These are phyloP conservation scores for Lepetodrilus schrolli DNA, from an alignment of 2,888 invertebrate species.

Conservation along the genomic window DNA sequence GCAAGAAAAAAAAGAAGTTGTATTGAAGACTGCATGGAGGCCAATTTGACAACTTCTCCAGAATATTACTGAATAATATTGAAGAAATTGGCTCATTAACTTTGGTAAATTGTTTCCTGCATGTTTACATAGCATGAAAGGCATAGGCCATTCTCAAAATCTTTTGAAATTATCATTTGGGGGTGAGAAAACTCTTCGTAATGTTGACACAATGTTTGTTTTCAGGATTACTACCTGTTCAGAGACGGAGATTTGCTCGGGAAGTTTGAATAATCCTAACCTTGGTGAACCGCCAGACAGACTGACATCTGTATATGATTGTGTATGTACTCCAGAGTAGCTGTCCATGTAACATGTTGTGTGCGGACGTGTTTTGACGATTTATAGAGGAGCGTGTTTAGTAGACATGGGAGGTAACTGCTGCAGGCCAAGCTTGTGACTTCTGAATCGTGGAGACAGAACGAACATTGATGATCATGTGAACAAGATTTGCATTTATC, in stretches of 20 bases:
- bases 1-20: too few relatives aligned
- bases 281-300: neutral
- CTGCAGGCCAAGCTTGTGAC: neutral
- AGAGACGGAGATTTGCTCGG: slow-evolving; percentile 96
- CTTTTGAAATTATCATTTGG: neutral
- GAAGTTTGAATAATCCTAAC: slow-evolving; percentile 78
- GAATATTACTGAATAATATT: too few relatives aligned
- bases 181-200: neutral
- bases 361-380: neutral
- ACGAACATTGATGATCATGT: too few relatives aligned
- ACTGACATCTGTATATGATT: neutral
- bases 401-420: too few relatives aligned
- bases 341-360: neutral
- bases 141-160: neutral
- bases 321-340: slow-evolving; percentile 15
- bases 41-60: too few relatives aligned
- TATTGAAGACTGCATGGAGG: too few relatives aligned
- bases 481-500: too few relatives aligned
- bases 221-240: slow-evolving; percentile 91
- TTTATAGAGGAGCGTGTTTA: too few relatives aligned
- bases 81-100: too few relatives aligned
- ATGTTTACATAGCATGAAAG: too few relatives aligned
- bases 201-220: slow-evolving; percentile 44
- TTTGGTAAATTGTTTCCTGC: too few relatives aligned
- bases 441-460: too few relatives aligned